phyloP scores from a whole-genome alignment of 2,888 invertebrate species.

The Agrotis puta region DNA sequence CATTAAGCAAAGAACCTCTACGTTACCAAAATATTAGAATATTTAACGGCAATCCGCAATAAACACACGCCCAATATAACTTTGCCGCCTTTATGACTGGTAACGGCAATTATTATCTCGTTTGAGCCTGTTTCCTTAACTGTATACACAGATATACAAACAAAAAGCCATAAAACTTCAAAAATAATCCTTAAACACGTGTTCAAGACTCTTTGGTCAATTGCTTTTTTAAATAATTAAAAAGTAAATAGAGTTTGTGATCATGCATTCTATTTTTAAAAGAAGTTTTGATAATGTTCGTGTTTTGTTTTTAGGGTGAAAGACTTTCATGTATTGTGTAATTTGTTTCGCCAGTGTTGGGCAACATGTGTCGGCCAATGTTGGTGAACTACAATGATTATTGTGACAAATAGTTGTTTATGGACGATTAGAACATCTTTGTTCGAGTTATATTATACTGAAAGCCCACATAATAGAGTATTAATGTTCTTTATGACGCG shows the following conservation, averaged over 20 bases:
- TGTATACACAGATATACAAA: slow-evolving; percentile 62
- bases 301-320: slow-evolving; percentile 55
- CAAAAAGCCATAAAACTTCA: slow-evolving; percentile 53
- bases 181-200: slow-evolving; percentile 40
- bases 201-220: slow-evolving; percentile 23
- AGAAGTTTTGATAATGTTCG: slow-evolving; percentile 48
- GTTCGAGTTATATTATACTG: slow-evolving; percentile 23
- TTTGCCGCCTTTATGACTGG: slow-evolving; percentile 57
- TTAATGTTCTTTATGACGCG: slow-evolving; percentile 15
- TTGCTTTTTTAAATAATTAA: slow-evolving; percentile 42
- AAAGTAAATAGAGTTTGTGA: slow-evolving; percentile 37
- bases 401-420: slow-evolving; percentile 40
- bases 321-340: slow-evolving; percentile 55
- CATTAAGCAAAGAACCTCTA: slow-evolving; percentile 24
- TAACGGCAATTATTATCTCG: slow-evolving; percentile 66
- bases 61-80: slow-evolving; percentile 62
- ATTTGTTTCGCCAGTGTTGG: slow-evolving; percentile 50
- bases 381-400: slow-evolving; percentile 35
- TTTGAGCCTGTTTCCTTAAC: slow-evolving; percentile 63
- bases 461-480: slow-evolving; percentile 14
- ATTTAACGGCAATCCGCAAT: slow-evolving; percentile 67
- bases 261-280: slow-evolving; percentile 36
- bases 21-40: slow-evolving; percentile 61
- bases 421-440: slow-evolving; percentile 28
- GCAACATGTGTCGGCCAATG: slow-evolving; percentile 43